Evolutionary conservation across 2,888 invertebrate species (phyloP), one percentile per base, ranked within the genome.

Genomic region (Octonoba sinensis): DNA sequence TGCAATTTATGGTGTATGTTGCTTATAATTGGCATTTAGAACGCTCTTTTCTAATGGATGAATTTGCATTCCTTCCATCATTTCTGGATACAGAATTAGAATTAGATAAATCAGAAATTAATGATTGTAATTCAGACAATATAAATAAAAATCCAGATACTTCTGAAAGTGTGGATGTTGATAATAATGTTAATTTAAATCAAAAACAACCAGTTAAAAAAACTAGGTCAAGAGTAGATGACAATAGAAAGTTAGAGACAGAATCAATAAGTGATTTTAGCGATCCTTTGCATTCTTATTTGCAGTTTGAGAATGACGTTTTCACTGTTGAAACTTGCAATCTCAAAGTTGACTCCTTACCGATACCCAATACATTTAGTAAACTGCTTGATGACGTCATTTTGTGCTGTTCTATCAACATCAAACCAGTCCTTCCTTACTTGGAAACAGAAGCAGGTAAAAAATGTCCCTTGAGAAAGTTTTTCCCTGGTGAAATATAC

Each of bases 21-120:
- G 92, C 93, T 51, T 98, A 98, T 88, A 97, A 97, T 86, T 95
- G 96, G 93, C 92, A 94, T 66, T 90, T 98, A 59, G 99, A 99
- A 88, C 93, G 94, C 86, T 94, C 96, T 0, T 97, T 96, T 88
- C 90, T 95, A 56, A 91, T 96, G 89, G 95, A 95, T 84, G 95
- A 96, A 87, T 95, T 95, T 86, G 96, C 94, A 0, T 90, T 92
- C 86, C 93, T 94, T 0, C 92, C 94, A 0, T 84, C 86, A 0
- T 85, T 4, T 47, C 15, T 56, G 1, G 22, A 16, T 47, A 62
- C 67, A 18, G 22, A 62, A 84, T 12, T 85, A 15, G 47, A 49
- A 6, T 24, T 60, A 22, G 11, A n/a, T 11, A 27, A 60, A 13
- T 11, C 49, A 13, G 57, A 71, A 27, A 4, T 15, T 1, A 62